These are phyloP conservation scores for Asbolus verrucosus DNA, from an alignment of 1,140 invertebrate species.

Conservation along the genomic window DNA sequence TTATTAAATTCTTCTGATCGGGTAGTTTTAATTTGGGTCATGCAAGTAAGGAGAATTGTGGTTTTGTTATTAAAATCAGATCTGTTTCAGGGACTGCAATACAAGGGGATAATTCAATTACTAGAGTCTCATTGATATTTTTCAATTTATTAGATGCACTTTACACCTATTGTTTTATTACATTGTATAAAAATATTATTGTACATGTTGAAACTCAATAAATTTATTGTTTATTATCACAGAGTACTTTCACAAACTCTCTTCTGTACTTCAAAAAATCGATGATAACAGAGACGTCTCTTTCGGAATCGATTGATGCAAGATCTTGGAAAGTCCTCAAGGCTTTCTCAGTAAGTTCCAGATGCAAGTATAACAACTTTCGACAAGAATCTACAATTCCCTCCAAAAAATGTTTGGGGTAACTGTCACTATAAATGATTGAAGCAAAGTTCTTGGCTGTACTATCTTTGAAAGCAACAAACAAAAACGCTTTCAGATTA, in stretches of 20 bases:
- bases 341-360: constrained; percentile 41
- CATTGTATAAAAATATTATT: constrained; percentile 36
- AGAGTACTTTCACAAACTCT: constrained; percentile 44
- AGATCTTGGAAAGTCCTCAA: constrained; percentile 11
- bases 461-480: constrained; percentile 57
- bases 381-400: not conserved
- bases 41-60: not conserved
- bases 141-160: constrained; percentile 40
- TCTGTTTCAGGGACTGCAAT: too few relatives aligned
- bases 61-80: constrained; percentile 38
- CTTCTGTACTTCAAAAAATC: constrained; percentile 51
- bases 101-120: too few relatives aligned
- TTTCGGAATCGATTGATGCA: too few relatives aligned
- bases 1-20: constrained; percentile 43
- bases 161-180: constrained; percentile 40
- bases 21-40: constrained; percentile 26
- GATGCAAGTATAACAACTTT: constrained; percentile 49
- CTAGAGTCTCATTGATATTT: too few relatives aligned
- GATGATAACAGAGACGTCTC: constrained; percentile 28
- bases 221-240: constrained; percentile 38
- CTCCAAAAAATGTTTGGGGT: constrained; percentile 48
- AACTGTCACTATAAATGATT: constrained; percentile 56
- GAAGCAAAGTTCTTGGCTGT: constrained; percentile 49
- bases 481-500: constrained; percentile 65
- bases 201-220: constrained; percentile 42